Evolutionary conservation across 2,888 invertebrate species (phyloP), one percentile per base, ranked within the genome.

Genomic region (Drosophila sordidapex): DNA sequence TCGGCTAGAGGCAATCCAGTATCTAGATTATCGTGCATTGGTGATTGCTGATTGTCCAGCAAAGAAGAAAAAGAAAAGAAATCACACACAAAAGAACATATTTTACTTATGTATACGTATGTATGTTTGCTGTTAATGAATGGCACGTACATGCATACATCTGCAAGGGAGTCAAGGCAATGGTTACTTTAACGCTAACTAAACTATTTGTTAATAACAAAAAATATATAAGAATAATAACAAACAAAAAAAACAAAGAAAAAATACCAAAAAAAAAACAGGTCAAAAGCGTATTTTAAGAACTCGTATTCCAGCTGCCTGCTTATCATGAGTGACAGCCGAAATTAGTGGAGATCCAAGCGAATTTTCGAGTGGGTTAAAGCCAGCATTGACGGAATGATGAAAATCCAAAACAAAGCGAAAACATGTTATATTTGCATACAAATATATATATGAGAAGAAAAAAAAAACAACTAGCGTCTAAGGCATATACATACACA

Each of bases 351-450:
- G 46, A 59, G 58, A 53, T 57, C 36, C 51, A 53, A n/a, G 62
- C 25, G 73, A 68, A 76, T 76, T 79, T 75, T 82, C 62, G 40
- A 57, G 38, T 40, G 65, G 58, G 61, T 38, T 53, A 48, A 33
- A 11, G 49, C n/a, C 29, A 59, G 5, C 35, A 25, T 33, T n/a
- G 35, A 54, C 27, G 15, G 25, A 27, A 15, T 25, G 46, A 21
- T 38, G 35, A 40, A 68, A 56, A 54, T 53, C 33, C 60, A 53
- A 49, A n/a, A 40, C 35, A 48, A 59, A 63, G 59, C 58, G 68
- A 72, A 69, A 81, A 79, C 73, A 85, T 82, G 83, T 85, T 87
- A 84, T 81, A 87, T 87, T 85, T 82, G 84, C 87, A 84, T 59
- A 66, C 43, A 56, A 65, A 67, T 56, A 75, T 72, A 83, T 70